Evolutionary conservation across 2,888 invertebrate species (phyloP).

Genomic region (Polia nebulosa): DNA sequence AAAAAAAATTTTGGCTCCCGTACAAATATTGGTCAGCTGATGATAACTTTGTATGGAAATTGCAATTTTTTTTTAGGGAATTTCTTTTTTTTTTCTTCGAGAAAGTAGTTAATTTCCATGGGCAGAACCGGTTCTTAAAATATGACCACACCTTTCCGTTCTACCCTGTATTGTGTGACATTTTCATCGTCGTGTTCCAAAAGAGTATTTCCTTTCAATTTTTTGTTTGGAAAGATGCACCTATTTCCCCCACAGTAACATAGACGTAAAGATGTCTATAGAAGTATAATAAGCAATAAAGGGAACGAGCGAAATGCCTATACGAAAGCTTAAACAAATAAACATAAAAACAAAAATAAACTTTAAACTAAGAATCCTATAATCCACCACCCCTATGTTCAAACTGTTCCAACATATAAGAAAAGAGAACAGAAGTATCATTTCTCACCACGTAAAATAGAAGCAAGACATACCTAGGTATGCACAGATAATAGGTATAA

Average conservation of each 20-base stretch:
- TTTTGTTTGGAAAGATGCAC: constrained; percentile 16
- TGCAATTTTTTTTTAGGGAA: too few relatives aligned
- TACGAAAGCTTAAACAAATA: constrained; percentile 55
- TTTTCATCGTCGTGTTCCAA: background rate
- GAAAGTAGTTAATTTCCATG: too few relatives aligned
- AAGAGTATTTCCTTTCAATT: background rate
- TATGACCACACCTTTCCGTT: too few relatives aligned
- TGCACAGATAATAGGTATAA: too few relatives aligned
- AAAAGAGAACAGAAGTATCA: constrained; percentile 30
- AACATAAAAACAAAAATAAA: constrained; percentile 63
- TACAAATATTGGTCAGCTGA: too few relatives aligned
- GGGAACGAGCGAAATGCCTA: constrained; percentile 53
- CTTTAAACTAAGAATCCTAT: constrained; percentile 63
- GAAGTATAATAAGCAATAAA: constrained; percentile 55
- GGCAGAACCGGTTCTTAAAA: too few relatives aligned
- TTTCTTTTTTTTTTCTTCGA: too few relatives aligned
- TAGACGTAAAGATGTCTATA: constrained; percentile 54
- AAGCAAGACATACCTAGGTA: background rate
- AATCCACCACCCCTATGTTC: constrained; percentile 59
- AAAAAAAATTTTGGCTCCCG: too few relatives aligned
- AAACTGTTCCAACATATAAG: constrained; percentile 1
- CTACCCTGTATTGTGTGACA: background rate
- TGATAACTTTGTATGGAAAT: too few relatives aligned
- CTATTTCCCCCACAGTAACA: constrained; percentile 25
- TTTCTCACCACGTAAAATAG: background rate